These are phyloP conservation scores for Eulemur rufifrons DNA, from an alignment of 2,113 vertebrate genomes.

Conservation along the genomic window DNA sequence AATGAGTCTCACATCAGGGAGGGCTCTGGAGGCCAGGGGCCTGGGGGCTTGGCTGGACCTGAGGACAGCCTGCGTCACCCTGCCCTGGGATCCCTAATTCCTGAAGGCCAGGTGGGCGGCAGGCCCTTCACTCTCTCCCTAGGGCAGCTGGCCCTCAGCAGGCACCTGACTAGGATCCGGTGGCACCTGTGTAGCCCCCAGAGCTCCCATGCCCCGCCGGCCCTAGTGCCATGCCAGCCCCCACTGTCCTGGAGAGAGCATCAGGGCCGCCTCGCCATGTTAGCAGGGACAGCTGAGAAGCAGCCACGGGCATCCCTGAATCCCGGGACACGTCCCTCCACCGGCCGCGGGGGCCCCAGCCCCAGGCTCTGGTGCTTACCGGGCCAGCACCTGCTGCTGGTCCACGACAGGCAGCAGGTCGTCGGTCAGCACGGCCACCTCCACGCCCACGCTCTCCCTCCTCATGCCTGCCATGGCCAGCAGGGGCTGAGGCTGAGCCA, in stretches of 20 bases:
- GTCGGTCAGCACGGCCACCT: not conserved
- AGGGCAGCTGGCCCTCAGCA: not conserved
- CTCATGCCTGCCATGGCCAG: rapidly evolving
- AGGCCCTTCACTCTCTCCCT: not conserved
- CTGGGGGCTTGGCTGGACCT: not conserved
- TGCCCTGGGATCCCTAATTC: not conserved
- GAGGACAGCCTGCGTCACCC: not conserved
- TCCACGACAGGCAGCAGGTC: conserved; percentile 75
- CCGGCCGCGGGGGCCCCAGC: rapidly evolving
- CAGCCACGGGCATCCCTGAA: not conserved
- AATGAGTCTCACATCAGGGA: not conserved
- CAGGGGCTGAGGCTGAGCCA: not conserved
- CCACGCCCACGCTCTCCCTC: conserved; percentile 40
- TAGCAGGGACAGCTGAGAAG: not conserved
- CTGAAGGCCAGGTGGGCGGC: not conserved
- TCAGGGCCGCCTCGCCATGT: rapidly evolving
- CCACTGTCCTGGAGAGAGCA: not conserved
- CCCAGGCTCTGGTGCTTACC: conserved; percentile 78
- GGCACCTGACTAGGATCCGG: not conserved
- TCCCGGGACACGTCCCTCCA: not conserved
- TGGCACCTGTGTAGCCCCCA: not conserved
- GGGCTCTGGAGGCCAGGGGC: not conserved
- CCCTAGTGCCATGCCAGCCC: not conserved
- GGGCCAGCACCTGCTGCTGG: conserved; percentile 89
- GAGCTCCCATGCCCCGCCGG: rapidly evolving